Conservation (phyloP, 2,888 invertebrate genomes). For the Thymelicus acteon region DNA sequence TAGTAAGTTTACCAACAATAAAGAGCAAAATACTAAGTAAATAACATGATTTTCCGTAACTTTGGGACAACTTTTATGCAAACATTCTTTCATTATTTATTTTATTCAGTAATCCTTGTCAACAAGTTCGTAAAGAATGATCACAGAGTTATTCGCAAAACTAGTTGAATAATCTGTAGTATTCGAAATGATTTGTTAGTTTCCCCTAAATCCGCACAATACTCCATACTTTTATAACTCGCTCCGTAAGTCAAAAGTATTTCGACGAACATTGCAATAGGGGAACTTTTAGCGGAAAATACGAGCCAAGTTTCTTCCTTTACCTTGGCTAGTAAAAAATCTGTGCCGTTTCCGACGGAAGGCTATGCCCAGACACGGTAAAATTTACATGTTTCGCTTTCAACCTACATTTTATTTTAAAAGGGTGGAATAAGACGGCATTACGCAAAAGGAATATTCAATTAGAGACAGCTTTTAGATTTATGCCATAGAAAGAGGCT, state of each 20-base stretch:
- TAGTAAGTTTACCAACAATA: too few relatives aligned
- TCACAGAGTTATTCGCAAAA: constrained; percentile 26
- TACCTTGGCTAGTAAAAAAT: constrained; percentile 72
- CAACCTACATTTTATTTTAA: constrained; percentile 80
- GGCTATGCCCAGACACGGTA: constrained; percentile 73
- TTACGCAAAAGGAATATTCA: constrained; percentile 83
- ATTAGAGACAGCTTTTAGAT: constrained; percentile 77
- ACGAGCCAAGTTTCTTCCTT: constrained; percentile 77
- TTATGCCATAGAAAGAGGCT: constrained; percentile 62
- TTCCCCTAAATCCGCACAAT: constrained; percentile 59
- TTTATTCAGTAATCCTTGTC: neutral
- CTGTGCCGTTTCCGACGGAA: constrained; percentile 62
- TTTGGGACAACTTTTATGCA: neutral
- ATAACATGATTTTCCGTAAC: neutral
- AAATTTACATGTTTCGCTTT: constrained; percentile 83
- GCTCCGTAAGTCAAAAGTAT: constrained; percentile 77
- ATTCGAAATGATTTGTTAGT: constrained; percentile 66
- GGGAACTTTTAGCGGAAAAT: constrained; percentile 78
- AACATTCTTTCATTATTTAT: neutral
- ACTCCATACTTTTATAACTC: constrained; percentile 73
- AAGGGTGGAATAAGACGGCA: constrained; percentile 80
- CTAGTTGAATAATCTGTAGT: constrained; percentile 26
- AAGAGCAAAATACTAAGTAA: too few relatives aligned
- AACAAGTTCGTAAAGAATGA: constrained; percentile 19
- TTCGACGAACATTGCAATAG: constrained; percentile 73